Conservation (phyloP, 2,797 vertebrate species). For the Eulemur coronatus region DNA sequence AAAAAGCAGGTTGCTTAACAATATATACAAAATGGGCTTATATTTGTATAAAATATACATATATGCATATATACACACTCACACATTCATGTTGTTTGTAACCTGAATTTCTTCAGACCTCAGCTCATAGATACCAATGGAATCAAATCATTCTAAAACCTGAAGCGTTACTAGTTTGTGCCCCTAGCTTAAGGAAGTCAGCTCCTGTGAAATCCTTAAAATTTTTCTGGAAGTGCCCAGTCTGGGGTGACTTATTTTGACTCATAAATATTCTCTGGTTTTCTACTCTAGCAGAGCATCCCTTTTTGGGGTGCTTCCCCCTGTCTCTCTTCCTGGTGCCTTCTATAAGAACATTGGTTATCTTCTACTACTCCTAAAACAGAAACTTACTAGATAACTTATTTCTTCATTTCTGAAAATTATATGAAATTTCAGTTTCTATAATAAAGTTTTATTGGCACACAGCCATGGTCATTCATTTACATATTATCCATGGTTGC, state of each 20-base stretch:
- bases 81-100: not conserved
- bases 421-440: not conserved
- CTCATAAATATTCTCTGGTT: not conserved
- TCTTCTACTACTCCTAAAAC: conserved; percentile 4
- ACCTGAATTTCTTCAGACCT: conserved; percentile 33
- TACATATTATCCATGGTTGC: not conserved
- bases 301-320: not conserved
- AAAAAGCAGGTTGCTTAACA: not conserved
- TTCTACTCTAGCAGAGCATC: not conserved
- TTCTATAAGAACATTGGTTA: not conserved
- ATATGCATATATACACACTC: not conserved
- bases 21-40: not conserved
- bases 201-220: not conserved
- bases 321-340: not conserved
- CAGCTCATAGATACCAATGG: not conserved
- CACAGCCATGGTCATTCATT: not conserved
- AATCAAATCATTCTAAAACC: conserved; percentile 28
- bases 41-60: conserved; percentile 4
- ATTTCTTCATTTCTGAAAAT: conserved; percentile 35
- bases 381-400: not conserved
- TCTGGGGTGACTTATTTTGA: not conserved
- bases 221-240: not conserved
- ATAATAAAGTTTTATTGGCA: conserved; percentile 1
- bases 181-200: conserved; percentile 11
- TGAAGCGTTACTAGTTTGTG: conserved; percentile 4